Evolutionary conservation across 2,113 vertebrate species (phyloP), one percentile per base, ranked within the genome.

Genomic region (Ochotona princeps): DNA sequence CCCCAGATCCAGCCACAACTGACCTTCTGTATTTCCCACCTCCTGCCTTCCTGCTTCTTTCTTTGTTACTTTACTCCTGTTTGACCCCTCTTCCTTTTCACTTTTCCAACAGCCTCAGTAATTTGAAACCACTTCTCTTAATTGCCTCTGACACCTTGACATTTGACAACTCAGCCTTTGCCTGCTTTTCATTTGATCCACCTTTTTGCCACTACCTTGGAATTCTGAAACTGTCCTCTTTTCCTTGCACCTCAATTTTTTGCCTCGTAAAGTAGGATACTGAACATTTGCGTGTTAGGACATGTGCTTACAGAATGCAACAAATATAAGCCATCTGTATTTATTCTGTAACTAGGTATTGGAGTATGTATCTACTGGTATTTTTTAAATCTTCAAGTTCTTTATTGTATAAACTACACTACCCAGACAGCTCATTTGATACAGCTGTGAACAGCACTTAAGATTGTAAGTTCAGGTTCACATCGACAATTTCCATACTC

Each of bases 101-200:
- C 61, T 72, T 83, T 83, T 38, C 54, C 26, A 85, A 83, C 91
- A 65, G 70, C 67, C 63, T 95, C 83, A 78, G 38, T 93, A n/a
- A 84, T 54, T 89, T 65, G 91, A 78, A 94, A 91, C 54, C 35
- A 69, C 57, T 72, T 81, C 60, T 89, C 38, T 67, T 78, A 65
- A 94, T 82, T 87, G 49, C 60, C 49, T 76, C 67, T 60, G 78
- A 93, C 82, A 91, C 26, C 44, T 49, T 18, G 67, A 83, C 69
- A 61, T 54, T 87, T 83, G 91, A 65, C 78, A 91, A 18, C 44
- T 82, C 67, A 54, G 49, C n/a, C 78, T 89, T 89, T 76, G n/a
- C 67, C 95, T 84, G 61, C 35, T 67, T 95, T 75, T 88, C 70
- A 44, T 83, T 75, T 32, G 67, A 38, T 74, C 28, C 67, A 70